phyloP scores from a whole-genome alignment of 2,113 vertebrate genomes.

The Lepus europaeus region DNA sequence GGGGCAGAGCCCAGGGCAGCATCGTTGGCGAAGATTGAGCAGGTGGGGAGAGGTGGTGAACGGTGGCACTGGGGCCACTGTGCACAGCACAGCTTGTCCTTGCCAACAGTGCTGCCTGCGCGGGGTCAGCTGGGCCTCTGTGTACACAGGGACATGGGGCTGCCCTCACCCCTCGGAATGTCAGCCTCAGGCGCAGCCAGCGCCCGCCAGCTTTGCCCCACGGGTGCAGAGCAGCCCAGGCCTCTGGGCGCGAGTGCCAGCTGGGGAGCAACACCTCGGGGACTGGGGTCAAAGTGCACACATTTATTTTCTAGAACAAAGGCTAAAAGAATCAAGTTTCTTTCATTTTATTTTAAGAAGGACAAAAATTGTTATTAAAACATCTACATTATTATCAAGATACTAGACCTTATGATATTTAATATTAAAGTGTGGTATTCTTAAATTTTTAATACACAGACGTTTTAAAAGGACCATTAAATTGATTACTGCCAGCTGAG shows the following conservation, averaged over 20 bases:
- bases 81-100: constrained; percentile 22
- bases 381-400: constrained; percentile 91
- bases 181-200: not conserved
- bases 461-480: constrained; percentile 88
- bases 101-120: not conserved
- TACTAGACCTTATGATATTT: constrained; percentile 91
- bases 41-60: not conserved
- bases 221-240: not conserved
- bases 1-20: too few species aligned
- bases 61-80: not conserved
- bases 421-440: constrained; percentile 93
- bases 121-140: constrained; percentile 1
- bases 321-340: constrained; percentile 89
- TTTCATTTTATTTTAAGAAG: constrained; percentile 88
- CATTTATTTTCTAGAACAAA: constrained; percentile 90
- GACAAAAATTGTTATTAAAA: constrained; percentile 91
- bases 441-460: constrained; percentile 90
- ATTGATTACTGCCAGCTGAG: constrained; percentile 86
- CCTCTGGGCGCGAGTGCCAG: not conserved
- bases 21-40: too few species aligned
- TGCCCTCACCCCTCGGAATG: constrained; percentile 48
- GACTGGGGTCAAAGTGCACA: constrained; percentile 87
- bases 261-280: constrained; percentile 55
- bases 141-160: not conserved
- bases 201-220: not conserved